Conservation (phyloP, 2,888 invertebrate species). For the Quadroppia sp. region DNA sequence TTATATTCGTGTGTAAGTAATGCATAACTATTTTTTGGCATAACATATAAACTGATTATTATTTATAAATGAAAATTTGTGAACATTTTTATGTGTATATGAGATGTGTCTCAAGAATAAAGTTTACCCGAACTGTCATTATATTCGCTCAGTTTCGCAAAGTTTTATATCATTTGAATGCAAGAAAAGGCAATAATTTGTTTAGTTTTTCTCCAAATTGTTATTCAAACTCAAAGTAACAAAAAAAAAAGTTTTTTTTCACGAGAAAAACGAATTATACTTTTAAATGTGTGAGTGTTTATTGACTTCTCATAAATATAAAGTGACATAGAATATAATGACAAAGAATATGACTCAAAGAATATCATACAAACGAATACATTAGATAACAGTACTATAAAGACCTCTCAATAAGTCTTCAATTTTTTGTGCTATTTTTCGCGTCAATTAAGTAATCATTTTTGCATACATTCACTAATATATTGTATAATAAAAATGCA, state of each 20-base stretch:
- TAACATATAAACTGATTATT: not conserved
- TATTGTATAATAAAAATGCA: not conserved
- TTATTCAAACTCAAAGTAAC: constrained; percentile 12
- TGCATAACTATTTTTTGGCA: not conserved
- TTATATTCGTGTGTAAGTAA: not conserved
- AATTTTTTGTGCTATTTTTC: not conserved
- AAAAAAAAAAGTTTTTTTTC: not conserved
- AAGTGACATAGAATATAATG: no score
- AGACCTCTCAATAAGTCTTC: not conserved
- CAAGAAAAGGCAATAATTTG: constrained; percentile 17
- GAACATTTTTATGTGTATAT: not conserved
- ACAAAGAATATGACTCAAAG: no score
- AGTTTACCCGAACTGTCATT: not conserved
- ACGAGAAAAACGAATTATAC: constrained; percentile 16
- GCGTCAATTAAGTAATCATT: constrained; percentile 2
- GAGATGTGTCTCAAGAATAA: not conserved
- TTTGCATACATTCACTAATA: not conserved
- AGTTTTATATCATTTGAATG: not conserved
- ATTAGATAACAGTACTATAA: no score
- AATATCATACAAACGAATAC: no score
- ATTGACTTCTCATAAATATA: constrained; percentile 35
- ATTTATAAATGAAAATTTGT: no score
- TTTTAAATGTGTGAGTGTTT: constrained; percentile 22
- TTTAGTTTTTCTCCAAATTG: not conserved
- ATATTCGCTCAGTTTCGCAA: not conserved